Base-by-base conservation (phyloP, 1,140 invertebrate species). In the Drosophila auraria region DNA sequence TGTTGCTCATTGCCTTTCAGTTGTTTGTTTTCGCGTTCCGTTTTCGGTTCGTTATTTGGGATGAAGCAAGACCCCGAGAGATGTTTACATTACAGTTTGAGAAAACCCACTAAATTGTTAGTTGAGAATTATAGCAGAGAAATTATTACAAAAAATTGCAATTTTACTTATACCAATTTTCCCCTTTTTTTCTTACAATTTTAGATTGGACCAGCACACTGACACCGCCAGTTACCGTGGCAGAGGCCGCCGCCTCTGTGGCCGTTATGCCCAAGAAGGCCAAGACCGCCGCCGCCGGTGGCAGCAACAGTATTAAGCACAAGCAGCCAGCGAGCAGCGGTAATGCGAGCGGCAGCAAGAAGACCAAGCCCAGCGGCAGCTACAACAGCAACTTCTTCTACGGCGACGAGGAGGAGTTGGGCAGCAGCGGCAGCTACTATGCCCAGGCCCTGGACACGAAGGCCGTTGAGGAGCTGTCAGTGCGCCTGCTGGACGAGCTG, bases 401-500 rank as follows among this genome's bases (percentile, higher is more conserved):
- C 14, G 59, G 25, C 40, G 65, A 84, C 23, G 72, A 83, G 23
- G 65, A 78, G 44, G 63, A 83, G 54, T 8, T 33, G 15, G 20
- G 27, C 23, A 5, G 5, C 23, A 75, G 59, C 23, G 58, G 42
- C 42, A 58, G 57, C 38, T 58, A 42, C 63, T 59, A 40, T 42
- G 51, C 30, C 25, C 45, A 40, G 23, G 78, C 82, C 27, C 30
- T 79, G 9, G 84, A 93, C 65, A 71, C 50, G 15, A 71, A 92
- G 38, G 86, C 93, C 4, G 87, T 94, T 5, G 76, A 86, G 63
- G 94, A 95, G 2, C 91, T 97, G 78, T 95, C 96, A 17, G 94
- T 95, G 75, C 93, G 96, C 47, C 93, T 98, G 42, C 96, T 97
- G 93, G 94, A 95, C 62, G 96, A 97, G 87, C 93, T 98, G 66